Evolutionary conservation across 1,140 invertebrate genomes (phyloP), one percentile per base, ranked within the genome.

Genomic region (Paracyclopina nana): DNA sequence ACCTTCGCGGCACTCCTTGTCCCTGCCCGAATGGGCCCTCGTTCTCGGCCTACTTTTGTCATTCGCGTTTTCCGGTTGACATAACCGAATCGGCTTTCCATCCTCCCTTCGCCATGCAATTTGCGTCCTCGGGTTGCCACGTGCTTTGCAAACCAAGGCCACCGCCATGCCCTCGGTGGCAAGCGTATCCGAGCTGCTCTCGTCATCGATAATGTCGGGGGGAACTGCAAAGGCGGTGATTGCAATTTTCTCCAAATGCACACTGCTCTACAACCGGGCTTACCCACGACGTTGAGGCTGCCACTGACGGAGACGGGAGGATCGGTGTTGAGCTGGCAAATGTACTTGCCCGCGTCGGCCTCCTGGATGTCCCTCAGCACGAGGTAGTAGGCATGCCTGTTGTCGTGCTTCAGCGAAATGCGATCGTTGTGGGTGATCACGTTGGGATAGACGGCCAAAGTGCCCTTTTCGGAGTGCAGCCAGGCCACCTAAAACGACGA

Each of bases 81-180:
- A n/a, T n/a, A n/a, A n/a, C n/a, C n/a, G n/a, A n/a, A 59, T 56
- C 43, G 46, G 51, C 12, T 46, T 46, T 1, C 57, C 56, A 43
- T 67, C 64, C 45, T 63, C 58, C 41, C 64, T 63, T 52, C 63
- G 63, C 70, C 70, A 72, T 4, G 60, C 60, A 5, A 72, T 63
- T 14, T 50, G 59, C 2, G 70, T 69, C 20, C 54, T 57, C 2
- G 71, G 71, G 44, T 65, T 65, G 0, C 71, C 71, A 0, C 60
- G 59, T 2, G 70, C 71, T n/a, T 60, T 58, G 59, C 71, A 72
- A 1, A 60, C 58, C 50, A 72, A 57, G 0, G 62, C 63, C 1
- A 72, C 67, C 48, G 64, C 65, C 9, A 57, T 53, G 14, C 60
- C 60, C 53, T 68, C 66, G 29, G 59, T 58, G 22, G 66, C 63